A percentile compares a stretch with the other conserved stretches of the same genome.
Evolutionary conservation across 2,113 vertebrate species (phyloP).

Genomic region (Ophthalmolycus amberensis): DNA sequence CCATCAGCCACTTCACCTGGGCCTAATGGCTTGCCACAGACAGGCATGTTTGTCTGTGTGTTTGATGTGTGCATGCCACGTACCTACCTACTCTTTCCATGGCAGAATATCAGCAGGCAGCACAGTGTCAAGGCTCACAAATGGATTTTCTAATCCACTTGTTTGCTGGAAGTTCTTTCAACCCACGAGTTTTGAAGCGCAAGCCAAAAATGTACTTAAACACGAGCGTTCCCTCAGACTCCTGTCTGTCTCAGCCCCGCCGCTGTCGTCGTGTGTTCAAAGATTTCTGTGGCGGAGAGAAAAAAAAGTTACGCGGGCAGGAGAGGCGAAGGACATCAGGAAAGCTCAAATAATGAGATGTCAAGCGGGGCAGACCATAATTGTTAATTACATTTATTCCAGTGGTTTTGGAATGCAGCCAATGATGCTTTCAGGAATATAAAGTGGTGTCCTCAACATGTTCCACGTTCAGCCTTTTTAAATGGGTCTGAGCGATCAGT

Average conservation of each 20-base stretch:
- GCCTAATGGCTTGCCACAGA: slow-evolving; percentile 71
- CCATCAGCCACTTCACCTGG: slow-evolving; percentile 76
- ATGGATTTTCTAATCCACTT: slow-evolving; percentile 81
- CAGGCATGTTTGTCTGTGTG: slow-evolving; percentile 65
- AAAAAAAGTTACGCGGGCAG: slow-evolving; percentile 34
- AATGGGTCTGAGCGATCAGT: slow-evolving; percentile 67
- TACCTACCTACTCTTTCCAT: slow-evolving; percentile 68
- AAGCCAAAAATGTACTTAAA: slow-evolving; percentile 81
- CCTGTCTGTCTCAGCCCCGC: slow-evolving; percentile 50
- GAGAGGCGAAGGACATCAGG: slow-evolving; percentile 73
- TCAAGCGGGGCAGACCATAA: slow-evolving; percentile 77
- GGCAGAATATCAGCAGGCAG: slow-evolving; percentile 74
- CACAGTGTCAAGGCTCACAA: slow-evolving; percentile 71
- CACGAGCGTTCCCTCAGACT: slow-evolving; percentile 63
- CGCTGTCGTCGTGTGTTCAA: slow-evolving; percentile 62
- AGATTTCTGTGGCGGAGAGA: slow-evolving; percentile 43
- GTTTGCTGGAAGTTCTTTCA: slow-evolving; percentile 77
- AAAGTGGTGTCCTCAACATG: slow-evolving; percentile 79
- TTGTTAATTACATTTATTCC: slow-evolving; percentile 82
- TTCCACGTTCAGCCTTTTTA: slow-evolving; percentile 73
- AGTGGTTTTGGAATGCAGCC: slow-evolving; percentile 75
- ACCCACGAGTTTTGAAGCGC: slow-evolving; percentile 65
- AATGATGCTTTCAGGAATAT: slow-evolving; percentile 80
- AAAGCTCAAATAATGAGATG: slow-evolving; percentile 81
- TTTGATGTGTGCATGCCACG: slow-evolving; percentile 67